phyloP scores from a whole-genome alignment of 2,888 invertebrate species.

The Atethmia centrago region DNA sequence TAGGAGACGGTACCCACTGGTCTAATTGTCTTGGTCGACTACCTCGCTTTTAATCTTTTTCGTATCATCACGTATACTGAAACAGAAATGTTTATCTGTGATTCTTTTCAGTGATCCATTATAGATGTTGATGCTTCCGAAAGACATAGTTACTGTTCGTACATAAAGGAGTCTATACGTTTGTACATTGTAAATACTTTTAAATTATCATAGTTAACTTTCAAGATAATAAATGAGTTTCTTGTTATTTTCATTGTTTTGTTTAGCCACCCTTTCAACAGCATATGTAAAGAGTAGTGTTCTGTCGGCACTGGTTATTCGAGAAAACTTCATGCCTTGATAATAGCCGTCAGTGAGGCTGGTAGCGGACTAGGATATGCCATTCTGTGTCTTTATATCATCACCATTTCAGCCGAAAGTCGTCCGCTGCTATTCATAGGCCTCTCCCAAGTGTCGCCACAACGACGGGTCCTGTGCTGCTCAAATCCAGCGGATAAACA shows the following conservation, averaged over 20 bases:
- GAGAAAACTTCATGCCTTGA: too few species aligned
- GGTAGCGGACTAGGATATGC: neutral
- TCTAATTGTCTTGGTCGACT: neutral
- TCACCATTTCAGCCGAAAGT: neutral
- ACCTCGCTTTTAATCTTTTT: neutral
- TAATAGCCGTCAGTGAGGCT: too few species aligned
- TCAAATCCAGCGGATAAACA: neutral
- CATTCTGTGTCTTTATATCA: neutral
- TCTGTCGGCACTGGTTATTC: too few species aligned
- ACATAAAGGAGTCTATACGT: constrained; percentile 22
- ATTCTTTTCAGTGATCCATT: constrained; percentile 11
- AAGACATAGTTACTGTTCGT: constrained; percentile 19
- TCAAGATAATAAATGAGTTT: constrained; percentile 55
- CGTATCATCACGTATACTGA: neutral
- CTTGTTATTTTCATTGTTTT: constrained; percentile 54
- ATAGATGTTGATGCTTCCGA: constrained; percentile 27
- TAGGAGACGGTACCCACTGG: neutral
- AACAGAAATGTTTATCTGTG: constrained; percentile 5
- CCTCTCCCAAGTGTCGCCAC: neutral
- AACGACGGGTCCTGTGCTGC: neutral
- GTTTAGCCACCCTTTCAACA: neutral
- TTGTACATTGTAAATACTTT: constrained; percentile 60
- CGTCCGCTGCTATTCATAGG: neutral
- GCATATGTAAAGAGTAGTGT: too few species aligned
- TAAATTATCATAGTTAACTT: constrained; percentile 54